Percentiles rank a stretch among this genome's conserved stretches.
Evolutionary conservation across 2,113 vertebrate species (phyloP).

Genomic region (Indicator indicator): DNA sequence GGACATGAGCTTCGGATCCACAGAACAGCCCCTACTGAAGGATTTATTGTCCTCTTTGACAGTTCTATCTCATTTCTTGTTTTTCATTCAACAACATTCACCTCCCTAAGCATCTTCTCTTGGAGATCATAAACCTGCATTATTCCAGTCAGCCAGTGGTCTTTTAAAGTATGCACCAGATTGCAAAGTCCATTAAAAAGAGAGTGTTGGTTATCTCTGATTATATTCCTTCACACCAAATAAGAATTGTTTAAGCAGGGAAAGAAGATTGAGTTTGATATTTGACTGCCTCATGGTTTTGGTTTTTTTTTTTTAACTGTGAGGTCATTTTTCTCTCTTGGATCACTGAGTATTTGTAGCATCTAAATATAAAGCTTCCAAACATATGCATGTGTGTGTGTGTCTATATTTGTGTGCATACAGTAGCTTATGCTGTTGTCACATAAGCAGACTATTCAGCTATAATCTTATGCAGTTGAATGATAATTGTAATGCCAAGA

Average conservation of each 20-base stretch:
- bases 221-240: background rate
- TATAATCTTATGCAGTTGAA: background rate
- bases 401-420: background rate
- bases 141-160: background rate
- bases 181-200: background rate
- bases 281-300: background rate
- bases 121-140: background rate
- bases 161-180: background rate
- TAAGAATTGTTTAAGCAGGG: background rate
- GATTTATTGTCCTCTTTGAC: background rate
- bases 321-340: background rate
- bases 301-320: background rate
- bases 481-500: conserved; percentile 26
- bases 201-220: background rate
- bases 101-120: background rate
- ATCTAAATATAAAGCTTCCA: background rate
- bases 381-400: background rate
- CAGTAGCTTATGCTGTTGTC: background rate
- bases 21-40: background rate
- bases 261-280: background rate
- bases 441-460: background rate
- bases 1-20: background rate
- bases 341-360: background rate
- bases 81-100: background rate
- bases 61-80: background rate